Conservation (phyloP, 2,888 invertebrate species). For the Idaea dimidiata region DNA sequence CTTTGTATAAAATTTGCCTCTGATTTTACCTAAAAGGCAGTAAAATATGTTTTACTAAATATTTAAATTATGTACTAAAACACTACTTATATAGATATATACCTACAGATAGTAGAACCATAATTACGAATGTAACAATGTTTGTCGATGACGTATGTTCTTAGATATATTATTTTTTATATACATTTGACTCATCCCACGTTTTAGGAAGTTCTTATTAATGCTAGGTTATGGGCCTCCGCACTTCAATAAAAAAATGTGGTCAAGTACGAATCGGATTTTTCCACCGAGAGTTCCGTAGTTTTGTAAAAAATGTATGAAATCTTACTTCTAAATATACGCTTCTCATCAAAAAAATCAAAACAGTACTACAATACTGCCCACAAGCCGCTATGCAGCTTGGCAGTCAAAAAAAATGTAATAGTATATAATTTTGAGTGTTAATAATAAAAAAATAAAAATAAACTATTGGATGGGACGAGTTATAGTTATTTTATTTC, state of each 20-base stretch:
- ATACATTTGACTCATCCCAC: constrained; percentile 2
- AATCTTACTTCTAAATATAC: too few species aligned
- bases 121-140: not conserved
- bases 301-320: too few species aligned
- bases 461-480: too few species aligned
- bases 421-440: too few species aligned
- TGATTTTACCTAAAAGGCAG: not conserved
- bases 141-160: not conserved
- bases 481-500: too few species aligned
- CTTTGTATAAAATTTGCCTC: not conserved
- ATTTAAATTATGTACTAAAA: not conserved
- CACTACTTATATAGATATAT: not conserved
- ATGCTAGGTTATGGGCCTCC: not conserved
- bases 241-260: not conserved
- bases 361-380: too few species aligned
- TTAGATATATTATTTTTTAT: not conserved
- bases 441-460: too few species aligned
- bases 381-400: too few species aligned
- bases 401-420: too few species aligned
- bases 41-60: not conserved
- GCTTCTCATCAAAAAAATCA: too few species aligned
- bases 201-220: constrained; percentile 4
- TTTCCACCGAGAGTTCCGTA: not conserved
- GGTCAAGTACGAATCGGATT: not conserved
- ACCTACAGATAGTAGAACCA: not conserved